These are phyloP conservation scores for Branchipolynoe longqiensis DNA, from an alignment of 2,888 invertebrate species.

Conservation along the genomic window DNA sequence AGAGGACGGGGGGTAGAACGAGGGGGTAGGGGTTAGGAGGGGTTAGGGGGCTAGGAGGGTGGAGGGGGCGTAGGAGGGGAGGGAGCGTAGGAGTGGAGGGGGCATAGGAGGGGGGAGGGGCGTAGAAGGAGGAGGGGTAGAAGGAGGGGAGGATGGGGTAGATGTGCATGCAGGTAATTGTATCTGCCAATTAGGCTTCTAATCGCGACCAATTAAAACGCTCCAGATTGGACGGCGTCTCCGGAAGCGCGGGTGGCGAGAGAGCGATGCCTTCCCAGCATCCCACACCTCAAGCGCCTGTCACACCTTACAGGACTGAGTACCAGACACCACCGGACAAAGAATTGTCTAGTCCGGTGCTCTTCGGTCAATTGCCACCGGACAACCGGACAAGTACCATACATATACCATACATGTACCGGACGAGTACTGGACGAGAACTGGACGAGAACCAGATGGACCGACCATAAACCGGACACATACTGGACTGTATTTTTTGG, in stretches of 20 bases:
- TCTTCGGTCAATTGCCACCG: too few relatives aligned
- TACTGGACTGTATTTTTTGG: too few relatives aligned
- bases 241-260: neutral
- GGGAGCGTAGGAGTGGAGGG: neutral
- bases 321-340: neutral
- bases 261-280: neutral
- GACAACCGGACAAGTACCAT: too few relatives aligned
- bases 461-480: too few relatives aligned
- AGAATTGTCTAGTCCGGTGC: neutral
- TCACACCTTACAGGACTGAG: too few relatives aligned
- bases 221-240: too few relatives aligned
- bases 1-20: neutral
- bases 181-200: constrained; percentile 32
- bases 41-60: neutral
- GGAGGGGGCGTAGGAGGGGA: neutral
- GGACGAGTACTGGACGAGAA: too few relatives aligned
- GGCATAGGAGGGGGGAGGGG: neutral
- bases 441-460: too few relatives aligned
- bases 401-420: too few relatives aligned
- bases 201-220: constrained; percentile 22
- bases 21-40: neutral
- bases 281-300: too few relatives aligned
- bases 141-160: neutral
- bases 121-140: neutral
- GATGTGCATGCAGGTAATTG: constrained; percentile 15